Evolutionary conservation across 2,888 invertebrate genomes (phyloP), one percentile per base, ranked within the genome.

Genomic region (Pantelozetes paolii): DNA sequence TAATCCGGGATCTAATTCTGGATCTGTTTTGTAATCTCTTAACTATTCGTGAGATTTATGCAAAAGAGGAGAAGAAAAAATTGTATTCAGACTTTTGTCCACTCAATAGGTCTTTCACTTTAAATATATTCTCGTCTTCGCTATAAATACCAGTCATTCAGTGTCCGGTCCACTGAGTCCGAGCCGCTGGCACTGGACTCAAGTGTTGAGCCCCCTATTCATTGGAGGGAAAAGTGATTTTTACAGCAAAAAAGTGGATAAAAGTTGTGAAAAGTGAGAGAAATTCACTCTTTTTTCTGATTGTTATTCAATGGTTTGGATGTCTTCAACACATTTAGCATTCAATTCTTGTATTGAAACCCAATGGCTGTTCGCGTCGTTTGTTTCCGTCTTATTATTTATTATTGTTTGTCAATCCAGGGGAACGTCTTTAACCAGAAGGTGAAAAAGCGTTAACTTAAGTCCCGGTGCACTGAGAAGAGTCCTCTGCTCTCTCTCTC

Each of bases 271-370:
- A 36, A 36, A 36, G 36, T 8, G 36, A 36, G 36, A 36, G 36
- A 20, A n/a, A n/a, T n/a, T n/a, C n/a, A n/a, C n/a, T n/a, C n/a
- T n/a, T n/a, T n/a, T n/a, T 50, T 50, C 18, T 50, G 50, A 50
- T 50, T 50, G 9, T n/a, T 11, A 50, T 50, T 50, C 50, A 50
- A 50, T 50, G n/a, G n/a, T n/a, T n/a, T 50, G 50, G 50, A 50
- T 50, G 50, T 50, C 50, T 50, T 18, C n/a, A n/a, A 50, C 50
- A 50, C 50, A 50, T 50, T 9, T 50, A n/a, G n/a, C n/a, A n/a
- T n/a, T n/a, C n/a, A n/a, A n/a, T n/a, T n/a, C n/a, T n/a, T n/a
- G n/a, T n/a, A n/a, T n/a, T n/a, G n/a, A n/a, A n/a, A n/a, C n/a
- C n/a, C 18, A 50, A n/a, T 50, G 3, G 6, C 18, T 50, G 50